Base-by-base conservation (phyloP, 2,113 vertebrate species). In the Thymallus thymallus region DNA sequence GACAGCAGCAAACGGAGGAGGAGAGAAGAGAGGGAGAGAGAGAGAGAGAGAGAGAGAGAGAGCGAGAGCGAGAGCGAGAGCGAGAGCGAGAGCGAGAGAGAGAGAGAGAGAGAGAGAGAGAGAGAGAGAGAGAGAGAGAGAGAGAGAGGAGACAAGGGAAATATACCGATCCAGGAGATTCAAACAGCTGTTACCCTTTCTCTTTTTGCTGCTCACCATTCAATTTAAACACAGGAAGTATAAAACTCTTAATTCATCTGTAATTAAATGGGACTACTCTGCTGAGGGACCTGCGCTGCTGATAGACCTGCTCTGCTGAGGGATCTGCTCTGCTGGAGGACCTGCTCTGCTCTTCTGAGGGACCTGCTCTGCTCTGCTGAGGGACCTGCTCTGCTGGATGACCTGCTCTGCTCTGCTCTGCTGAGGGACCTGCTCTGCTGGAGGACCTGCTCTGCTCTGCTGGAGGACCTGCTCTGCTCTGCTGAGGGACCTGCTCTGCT, bases 1-100 rank as follows among this genome's bases (percentile, higher is more conserved):
- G 90, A 92, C 92, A 91, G 91, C 85, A 91, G 83, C 85, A 91
- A 76, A 87, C 88, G 87, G 81, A 87, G 79, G 77, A 76, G 88
- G 68, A 62, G 20, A 65, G 58, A 62, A 65, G 58, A 62, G 41
- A 41, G 60, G 23, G 29, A 63, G 26, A 30, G 51, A 35, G 29
- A 67, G 48, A 66, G 32, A 63, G 48, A 66, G 32, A 63, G 68
- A 62, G 20, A 65, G 58, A 62, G n/a, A 65, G 58, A 62, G 41
- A 41, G 60, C 23, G 29, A 63, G 26, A 30, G 51, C 35, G 29
- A 67, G 48, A 66, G 32, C 56, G 58, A 62, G 41, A 41, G 60
- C 23, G 29, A 63, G 26, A 30, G 51, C 35, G 29, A 67, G 48
- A 66, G 32, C 56, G 68, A 62, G 20, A 65, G 58, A 62, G n/a